Percentiles rank a stretch among this genome's conserved stretches.
Conservation (phyloP, 2,888 invertebrate species). For the Limnephilus marmoratus region DNA sequence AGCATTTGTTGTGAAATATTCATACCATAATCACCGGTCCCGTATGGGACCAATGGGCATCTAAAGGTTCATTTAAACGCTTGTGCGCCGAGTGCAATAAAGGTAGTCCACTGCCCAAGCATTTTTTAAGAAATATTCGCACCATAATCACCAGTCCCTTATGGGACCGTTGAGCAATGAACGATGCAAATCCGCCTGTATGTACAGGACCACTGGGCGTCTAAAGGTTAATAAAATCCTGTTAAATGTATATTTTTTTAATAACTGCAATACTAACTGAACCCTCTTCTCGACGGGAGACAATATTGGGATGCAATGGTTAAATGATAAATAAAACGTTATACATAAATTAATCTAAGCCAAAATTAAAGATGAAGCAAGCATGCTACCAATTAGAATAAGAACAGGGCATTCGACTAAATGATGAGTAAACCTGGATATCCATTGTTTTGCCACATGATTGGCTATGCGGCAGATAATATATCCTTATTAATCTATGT, state of each 20-base stretch:
- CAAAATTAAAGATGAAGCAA: constrained; percentile 3
- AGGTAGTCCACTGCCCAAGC: too few species aligned
- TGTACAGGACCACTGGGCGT: too few species aligned
- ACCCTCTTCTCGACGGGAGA: neutral
- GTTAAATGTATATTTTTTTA: neutral
- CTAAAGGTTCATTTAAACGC: too few species aligned
- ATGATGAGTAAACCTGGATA: constrained; percentile 62
- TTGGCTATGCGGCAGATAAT: neutral
- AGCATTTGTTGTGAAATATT: too few species aligned
- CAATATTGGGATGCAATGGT: neutral
- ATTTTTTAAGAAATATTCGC: too few species aligned
- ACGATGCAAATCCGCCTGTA: too few species aligned
- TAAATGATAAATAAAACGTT: neutral
- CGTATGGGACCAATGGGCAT: too few species aligned
- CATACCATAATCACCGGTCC: too few species aligned
- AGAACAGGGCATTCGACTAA: neutral
- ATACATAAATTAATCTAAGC: neutral
- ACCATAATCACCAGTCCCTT: too few species aligned
- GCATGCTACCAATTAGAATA: neutral
- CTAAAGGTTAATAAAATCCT: too few species aligned
- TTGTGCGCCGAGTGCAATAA: too few species aligned
- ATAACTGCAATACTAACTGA: neutral
- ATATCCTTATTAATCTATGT: neutral
- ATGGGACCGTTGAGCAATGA: too few species aligned
- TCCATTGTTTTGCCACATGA: constrained; percentile 64